Percentiles rank a stretch among this genome's conserved stretches.
Evolutionary conservation across 2,113 vertebrate species (phyloP).

Genomic region (Protobothrops mucrosquamatus): DNA sequence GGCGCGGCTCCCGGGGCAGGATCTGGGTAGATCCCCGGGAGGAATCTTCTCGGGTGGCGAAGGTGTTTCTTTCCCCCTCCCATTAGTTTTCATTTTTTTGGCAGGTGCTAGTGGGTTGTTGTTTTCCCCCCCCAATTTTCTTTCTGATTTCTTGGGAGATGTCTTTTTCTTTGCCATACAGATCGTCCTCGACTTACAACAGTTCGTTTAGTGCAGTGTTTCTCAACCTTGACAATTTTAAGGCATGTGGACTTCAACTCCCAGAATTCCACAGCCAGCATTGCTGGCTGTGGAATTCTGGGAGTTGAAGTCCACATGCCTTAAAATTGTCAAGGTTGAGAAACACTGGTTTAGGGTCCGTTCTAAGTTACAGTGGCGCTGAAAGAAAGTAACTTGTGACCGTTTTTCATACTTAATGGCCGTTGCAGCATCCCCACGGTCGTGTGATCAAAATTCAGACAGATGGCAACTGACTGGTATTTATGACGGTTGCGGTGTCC

Average conservation of each 20-base stretch:
- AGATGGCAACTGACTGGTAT: not conserved
- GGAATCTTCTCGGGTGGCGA: not conserved
- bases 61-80: not conserved
- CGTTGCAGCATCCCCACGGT: rapidly evolving
- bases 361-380: not conserved
- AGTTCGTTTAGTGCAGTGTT: not conserved
- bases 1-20: not conserved
- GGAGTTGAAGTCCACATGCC: too few relatives aligned
- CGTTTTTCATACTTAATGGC: not conserved
- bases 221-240: too few relatives aligned
- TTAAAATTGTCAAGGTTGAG: too few relatives aligned
- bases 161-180: not conserved
- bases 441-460: not conserved
- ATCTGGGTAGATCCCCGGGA: not conserved
- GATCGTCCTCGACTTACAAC: not conserved
- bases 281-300: too few relatives aligned
- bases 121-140: not conserved
- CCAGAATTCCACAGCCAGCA: too few relatives aligned
- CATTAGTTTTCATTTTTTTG: not conserved
- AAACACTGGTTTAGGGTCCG: not conserved
- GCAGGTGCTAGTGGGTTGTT: not conserved
- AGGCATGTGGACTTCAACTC: too few relatives aligned
- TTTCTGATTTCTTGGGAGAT: not conserved
- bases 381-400: not conserved
- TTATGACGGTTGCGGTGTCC: not conserved